phyloP scores from a whole-genome alignment of 2,888 invertebrate genomes.

The Gastracanthus pulcherrimus region DNA sequence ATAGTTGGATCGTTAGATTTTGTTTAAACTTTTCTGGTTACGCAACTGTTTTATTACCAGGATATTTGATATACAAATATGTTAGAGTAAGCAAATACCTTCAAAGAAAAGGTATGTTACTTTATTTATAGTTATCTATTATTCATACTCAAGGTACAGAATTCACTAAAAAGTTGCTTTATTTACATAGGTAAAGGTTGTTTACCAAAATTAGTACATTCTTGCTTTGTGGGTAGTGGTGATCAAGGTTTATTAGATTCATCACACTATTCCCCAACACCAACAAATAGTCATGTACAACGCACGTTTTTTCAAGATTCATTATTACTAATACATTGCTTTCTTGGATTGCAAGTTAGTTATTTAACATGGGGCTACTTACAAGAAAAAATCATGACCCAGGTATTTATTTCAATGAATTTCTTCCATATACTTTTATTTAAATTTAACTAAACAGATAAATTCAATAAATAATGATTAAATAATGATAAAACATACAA shows the following conservation, averaged over 20 bases:
- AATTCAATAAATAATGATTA: neutral
- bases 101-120: conserved; percentile 84
- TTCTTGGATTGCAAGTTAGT: conserved; percentile 91
- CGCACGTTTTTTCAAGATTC: conserved; percentile 81
- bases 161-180: conserved; percentile 65
- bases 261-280: conserved; percentile 69
- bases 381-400: conserved; percentile 99
- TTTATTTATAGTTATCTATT: neutral
- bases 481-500: neutral
- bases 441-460: neutral
- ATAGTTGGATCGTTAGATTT: conserved; percentile 88
- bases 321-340: conserved; percentile 86
- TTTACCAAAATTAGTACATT: conserved; percentile 77
- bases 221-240: conserved; percentile 80
- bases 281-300: conserved; percentile 68
- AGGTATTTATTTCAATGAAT: conserved; percentile 76
- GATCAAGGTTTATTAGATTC: conserved; percentile 75
- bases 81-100: conserved; percentile 88
- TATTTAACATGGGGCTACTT: conserved; percentile 97
- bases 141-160: neutral
- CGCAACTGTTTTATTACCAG: conserved; percentile 91
- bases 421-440: no score
- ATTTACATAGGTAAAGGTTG: conserved; percentile 75
- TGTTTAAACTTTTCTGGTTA: conserved; percentile 92
- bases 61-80: conserved; percentile 90